Conservation (phyloP, 2,797 vertebrate species). For the Enteromius viviparus region DNA sequence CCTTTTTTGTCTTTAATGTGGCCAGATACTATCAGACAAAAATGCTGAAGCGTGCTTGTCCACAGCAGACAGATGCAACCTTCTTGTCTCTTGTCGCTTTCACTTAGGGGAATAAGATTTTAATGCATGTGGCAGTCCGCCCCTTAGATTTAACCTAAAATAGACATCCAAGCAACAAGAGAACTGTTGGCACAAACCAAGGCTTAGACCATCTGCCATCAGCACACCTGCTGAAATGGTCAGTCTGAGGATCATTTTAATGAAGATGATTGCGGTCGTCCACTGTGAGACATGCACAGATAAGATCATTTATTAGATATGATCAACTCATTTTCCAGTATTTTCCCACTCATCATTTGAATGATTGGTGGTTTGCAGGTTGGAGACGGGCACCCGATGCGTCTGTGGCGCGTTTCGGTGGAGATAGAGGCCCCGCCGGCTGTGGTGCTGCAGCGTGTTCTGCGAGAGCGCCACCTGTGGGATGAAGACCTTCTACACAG, state of each 20-base stretch:
- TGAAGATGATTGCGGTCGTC: neutral
- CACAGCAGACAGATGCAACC: neutral
- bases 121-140: neutral
- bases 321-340: neutral
- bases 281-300: conserved; percentile 3
- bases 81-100: conserved; percentile 9
- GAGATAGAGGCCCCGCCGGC: conserved; percentile 79
- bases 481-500: conserved; percentile 85
- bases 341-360: neutral
- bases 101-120: conserved; percentile 4
- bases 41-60: neutral
- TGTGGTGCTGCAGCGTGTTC: conserved; percentile 79
- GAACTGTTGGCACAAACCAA: neutral
- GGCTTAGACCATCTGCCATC: conserved; percentile 10
- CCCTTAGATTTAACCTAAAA: conserved; percentile 11
- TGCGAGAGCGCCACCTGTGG: conserved; percentile 85
- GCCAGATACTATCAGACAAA: neutral
- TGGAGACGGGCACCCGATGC: conserved; percentile 79
- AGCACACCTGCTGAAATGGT: neutral
- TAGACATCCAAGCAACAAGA: conserved; percentile 1
- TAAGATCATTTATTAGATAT: neutral
- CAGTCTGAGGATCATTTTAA: neutral
- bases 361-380: conserved; percentile 69
- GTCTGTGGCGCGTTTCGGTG: conserved; percentile 81
- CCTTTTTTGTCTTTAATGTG: neutral